phyloP scores from a whole-genome alignment of 1,140 invertebrate species.

The Drosophila ironensis region DNA sequence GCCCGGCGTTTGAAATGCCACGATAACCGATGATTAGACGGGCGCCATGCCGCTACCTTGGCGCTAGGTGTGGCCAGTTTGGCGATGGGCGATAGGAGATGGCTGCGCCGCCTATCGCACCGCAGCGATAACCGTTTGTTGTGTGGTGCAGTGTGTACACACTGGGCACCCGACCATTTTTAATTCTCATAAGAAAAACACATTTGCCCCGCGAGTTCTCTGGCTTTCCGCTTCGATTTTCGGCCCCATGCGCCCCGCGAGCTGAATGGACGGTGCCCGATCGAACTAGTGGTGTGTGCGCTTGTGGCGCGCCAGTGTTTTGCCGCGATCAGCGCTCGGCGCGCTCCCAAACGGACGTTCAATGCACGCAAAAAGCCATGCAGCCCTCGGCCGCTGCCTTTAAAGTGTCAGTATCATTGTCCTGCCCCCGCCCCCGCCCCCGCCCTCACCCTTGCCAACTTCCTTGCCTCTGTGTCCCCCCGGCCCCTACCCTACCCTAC shows the following conservation, averaged over 20 bases:
- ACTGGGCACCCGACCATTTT: slow-evolving; percentile 49
- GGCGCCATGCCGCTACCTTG: too few relatives aligned
- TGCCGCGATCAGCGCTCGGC: too few relatives aligned
- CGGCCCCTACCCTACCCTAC: slow-evolving; percentile 6
- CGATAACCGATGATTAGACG: too few relatives aligned
- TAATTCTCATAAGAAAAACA: slow-evolving; percentile 67
- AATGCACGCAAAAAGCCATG: neutral
- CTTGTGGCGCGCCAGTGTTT: too few relatives aligned
- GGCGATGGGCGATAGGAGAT: neutral
- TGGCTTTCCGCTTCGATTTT: slow-evolving; percentile 6
- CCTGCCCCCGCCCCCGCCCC: slow-evolving; percentile 22
- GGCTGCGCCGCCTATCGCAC: too few relatives aligned
- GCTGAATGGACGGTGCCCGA: slow-evolving; percentile 40
- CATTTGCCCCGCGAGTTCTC: slow-evolving; percentile 51
- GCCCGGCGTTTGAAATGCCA: too few relatives aligned
- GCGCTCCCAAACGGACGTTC: too few relatives aligned
- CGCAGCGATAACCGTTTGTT: too few relatives aligned
- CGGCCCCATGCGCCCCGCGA: slow-evolving; percentile 24
- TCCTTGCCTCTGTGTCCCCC: too few relatives aligned
- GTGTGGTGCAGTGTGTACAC: slow-evolving; percentile 41
- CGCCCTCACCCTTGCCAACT: too few relatives aligned
- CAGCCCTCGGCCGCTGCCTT: neutral
- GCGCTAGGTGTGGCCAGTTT: too few relatives aligned
- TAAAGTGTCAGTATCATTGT: neutral
- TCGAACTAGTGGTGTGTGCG: slow-evolving; percentile 1